Evolutionary conservation across 2,888 invertebrate genomes (phyloP).

Genomic region (Cantharis nigra): DNA sequence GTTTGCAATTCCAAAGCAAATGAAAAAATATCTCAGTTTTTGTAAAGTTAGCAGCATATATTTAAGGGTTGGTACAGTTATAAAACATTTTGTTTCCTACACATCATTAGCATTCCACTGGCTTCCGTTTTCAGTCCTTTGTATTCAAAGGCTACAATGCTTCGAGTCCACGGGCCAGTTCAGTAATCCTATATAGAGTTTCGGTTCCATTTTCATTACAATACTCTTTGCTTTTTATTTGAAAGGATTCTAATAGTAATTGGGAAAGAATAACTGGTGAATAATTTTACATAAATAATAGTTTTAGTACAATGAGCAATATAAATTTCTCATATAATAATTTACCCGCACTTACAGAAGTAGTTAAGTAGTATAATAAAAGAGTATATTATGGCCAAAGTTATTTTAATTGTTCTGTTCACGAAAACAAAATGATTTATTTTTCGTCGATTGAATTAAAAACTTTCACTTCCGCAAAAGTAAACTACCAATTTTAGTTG

Average conservation of each 20-base stretch:
- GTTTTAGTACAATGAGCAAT: not conserved
- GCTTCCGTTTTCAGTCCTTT: conserved; percentile 35
- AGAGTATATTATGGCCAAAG: not conserved
- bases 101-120: conserved; percentile 31
- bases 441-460: conserved; percentile 12
- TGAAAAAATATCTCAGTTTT: conserved; percentile 11
- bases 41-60: conserved; percentile 10
- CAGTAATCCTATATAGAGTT: conserved; percentile 43
- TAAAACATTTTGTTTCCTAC: conserved; percentile 29
- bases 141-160: conserved; percentile 36
- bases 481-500: conserved; percentile 11
- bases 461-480: conserved; percentile 10
- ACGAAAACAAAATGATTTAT: not conserved
- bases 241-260: conserved; percentile 22
- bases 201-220: conserved; percentile 38
- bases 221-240: conserved; percentile 37
- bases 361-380: not conserved
- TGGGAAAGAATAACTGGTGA: conserved; percentile 18
- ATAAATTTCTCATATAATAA: not conserved
- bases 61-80: conserved; percentile 15
- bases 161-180: conserved; percentile 39
- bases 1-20: conserved; percentile 1
- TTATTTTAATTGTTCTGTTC: not conserved
- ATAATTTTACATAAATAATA: conserved; percentile 1
- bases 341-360: not conserved